Evolutionary conservation across 1,140 invertebrate genomes (phyloP).

Genomic region (Hylaeus anthracinus): DNA sequence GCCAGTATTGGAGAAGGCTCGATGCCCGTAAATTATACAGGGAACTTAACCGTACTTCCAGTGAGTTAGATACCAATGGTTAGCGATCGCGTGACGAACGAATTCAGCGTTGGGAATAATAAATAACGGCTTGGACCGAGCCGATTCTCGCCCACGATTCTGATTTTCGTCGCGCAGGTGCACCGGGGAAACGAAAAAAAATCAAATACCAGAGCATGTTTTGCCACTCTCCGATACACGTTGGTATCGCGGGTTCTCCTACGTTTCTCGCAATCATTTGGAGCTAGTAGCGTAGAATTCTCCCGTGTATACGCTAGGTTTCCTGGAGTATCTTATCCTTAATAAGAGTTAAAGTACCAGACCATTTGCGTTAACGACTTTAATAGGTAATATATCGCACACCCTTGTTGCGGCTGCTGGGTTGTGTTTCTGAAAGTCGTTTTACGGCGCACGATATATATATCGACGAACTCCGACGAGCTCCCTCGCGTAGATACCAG

Average conservation of each 20-base stretch:
- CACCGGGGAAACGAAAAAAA: background rate
- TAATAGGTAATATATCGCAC: background rate
- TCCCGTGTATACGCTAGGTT: too few species aligned
- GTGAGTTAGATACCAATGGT: constrained; percentile 31
- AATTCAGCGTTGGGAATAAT: constrained; percentile 47
- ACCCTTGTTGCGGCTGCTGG: background rate
- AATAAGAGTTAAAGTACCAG: background rate
- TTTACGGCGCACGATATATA: constrained; percentile 7
- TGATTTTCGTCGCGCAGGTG: constrained; percentile 38
- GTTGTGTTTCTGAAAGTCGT: background rate
- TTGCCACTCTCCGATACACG: background rate
- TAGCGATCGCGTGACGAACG: constrained; percentile 62
- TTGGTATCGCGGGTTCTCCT: too few species aligned
- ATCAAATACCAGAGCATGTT: background rate
- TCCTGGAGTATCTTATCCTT: background rate
- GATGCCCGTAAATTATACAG: constrained; percentile 37
- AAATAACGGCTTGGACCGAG: constrained; percentile 49
- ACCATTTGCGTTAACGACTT: background rate
- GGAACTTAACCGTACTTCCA: constrained; percentile 9
- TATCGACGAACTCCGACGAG: constrained; percentile 13
- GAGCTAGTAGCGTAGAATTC: too few species aligned
- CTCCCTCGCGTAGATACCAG: constrained; percentile 16
- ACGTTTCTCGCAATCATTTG: too few species aligned
- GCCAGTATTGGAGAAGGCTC: background rate
- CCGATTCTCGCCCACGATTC: constrained; percentile 31